A percentile compares a stretch with the other conserved stretches of the same genome.
These are phyloP conservation scores for Chascanopsetta lugubris DNA, from an alignment of 2,113 vertebrate species.

Conservation along the genomic window DNA sequence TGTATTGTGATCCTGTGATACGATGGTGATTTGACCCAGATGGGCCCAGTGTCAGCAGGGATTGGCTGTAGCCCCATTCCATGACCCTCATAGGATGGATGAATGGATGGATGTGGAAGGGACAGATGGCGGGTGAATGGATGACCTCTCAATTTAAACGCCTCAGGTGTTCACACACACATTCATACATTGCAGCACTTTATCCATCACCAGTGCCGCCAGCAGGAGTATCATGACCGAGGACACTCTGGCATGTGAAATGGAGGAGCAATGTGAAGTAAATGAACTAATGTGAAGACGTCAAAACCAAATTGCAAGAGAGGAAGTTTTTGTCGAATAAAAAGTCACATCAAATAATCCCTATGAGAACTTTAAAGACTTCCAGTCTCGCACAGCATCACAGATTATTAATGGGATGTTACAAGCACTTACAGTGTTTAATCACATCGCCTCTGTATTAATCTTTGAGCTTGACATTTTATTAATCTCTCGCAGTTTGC, in stretches of 20 bases:
- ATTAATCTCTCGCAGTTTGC: constrained; percentile 24
- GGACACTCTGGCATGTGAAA: too few species aligned
- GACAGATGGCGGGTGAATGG: too few species aligned
- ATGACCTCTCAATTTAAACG: too few species aligned
- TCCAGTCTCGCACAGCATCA: neutral
- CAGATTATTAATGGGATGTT: constrained; percentile 8
- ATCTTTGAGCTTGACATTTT: constrained; percentile 19
- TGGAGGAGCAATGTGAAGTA: neutral
- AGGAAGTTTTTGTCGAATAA: neutral
- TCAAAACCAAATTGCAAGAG: neutral
- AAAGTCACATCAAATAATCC: neutral
- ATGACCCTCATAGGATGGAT: too few species aligned
- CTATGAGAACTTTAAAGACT: neutral
- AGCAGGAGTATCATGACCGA: too few species aligned
- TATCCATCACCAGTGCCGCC: neutral
- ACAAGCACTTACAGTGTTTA: constrained; percentile 3
- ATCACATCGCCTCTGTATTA: constrained; percentile 16
- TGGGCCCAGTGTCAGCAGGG: too few species aligned
- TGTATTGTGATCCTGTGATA: too few species aligned
- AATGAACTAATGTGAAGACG: neutral
- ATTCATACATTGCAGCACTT: neutral
- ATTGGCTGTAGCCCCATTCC: too few species aligned
- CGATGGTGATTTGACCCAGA: too few species aligned
- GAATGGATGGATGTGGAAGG: too few species aligned
- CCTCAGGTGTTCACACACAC: neutral